Base-by-base conservation (phyloP, 1,140 invertebrate species). In the Hesperophylax magnus region DNA sequence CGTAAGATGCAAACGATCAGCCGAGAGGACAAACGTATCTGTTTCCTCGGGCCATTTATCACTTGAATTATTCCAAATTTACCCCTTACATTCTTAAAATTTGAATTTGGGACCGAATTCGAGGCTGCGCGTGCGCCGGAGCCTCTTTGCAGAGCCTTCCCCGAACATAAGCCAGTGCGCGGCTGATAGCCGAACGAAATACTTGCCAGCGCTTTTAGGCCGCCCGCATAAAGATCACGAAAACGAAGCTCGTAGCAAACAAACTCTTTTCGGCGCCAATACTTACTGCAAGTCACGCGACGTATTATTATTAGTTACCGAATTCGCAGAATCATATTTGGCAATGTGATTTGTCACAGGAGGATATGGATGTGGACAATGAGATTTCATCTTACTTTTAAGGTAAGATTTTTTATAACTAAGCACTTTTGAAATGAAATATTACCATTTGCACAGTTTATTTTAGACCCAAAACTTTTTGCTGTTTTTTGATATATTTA, bases 261-360 rank as follows among this genome's bases (percentile, higher is more conserved):
- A 34, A 72, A 72, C 47, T 72, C 47, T 54, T 75, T 76, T 60
- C 53, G 72, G 54, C 27, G 54, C 24, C 72, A 31, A 34, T 31
- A 53, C n/a, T 76, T 31, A 47, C 39, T 47, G 72, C 72, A 60
- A 76, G 72, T 76, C 72, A 76, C 72, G 27, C 17, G 18, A 60
- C 58, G 24, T 60, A 47, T 34, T 34, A 27, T 27, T 54, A 75
- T 76, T 76, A 60, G 72, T 60, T 60, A 60, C 31, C 60, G 24
- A 52, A 76, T 34, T 39, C 17, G 54, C 24, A 20, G n/a, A 54
- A 31, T 76, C 53, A 76, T 18, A 60, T 76, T 60, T 76, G 72
- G 56, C 53, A 39, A 76, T 76, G 72, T 76, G 72, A 76, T 76
- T 60, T 76, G 56, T 76, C 72, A 60, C 24, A 34, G 27, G 72